A percentile compares a stretch with the other conserved stretches of the same genome.
These are phyloP conservation scores for Candoia aspera DNA, from an alignment of 2,113 vertebrate genomes.

Conservation along the genomic window DNA sequence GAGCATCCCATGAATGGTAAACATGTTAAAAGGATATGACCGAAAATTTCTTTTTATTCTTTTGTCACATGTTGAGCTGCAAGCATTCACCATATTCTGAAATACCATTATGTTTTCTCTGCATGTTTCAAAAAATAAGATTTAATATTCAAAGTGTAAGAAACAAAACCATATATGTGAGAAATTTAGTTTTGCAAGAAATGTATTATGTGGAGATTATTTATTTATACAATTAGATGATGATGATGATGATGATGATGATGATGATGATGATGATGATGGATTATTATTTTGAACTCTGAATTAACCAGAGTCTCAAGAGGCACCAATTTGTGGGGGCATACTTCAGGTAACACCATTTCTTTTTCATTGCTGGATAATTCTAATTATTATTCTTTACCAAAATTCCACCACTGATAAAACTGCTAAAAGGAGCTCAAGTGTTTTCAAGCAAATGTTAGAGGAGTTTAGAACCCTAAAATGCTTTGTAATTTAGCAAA, in stretches of 20 bases:
- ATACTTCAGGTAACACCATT: slow-evolving; percentile 23
- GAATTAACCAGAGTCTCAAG: slow-evolving; percentile 17
- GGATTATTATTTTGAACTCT: background rate
- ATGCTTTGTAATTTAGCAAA: slow-evolving; percentile 32
- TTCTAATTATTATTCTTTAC: background rate
- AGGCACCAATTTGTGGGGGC: background rate
- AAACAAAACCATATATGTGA: background rate
- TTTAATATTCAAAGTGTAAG: background rate
- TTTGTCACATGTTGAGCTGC: background rate
- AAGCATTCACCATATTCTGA: background rate
- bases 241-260: too few relatives aligned
- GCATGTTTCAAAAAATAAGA: background rate
- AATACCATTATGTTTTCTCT: background rate
- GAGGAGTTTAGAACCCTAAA: slow-evolving; percentile 9
- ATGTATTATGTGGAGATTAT: background rate
- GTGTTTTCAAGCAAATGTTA: background rate
- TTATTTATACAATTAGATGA: background rate
- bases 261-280: too few relatives aligned
- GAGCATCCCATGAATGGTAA: background rate
- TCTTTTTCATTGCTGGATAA: slow-evolving; percentile 15
- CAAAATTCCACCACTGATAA: background rate
- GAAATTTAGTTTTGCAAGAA: slow-evolving; percentile 1
- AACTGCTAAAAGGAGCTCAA: slow-evolving; percentile 19
- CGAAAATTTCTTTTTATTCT: background rate
- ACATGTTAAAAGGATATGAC: background rate